phyloP scores from a whole-genome alignment of 2,797 vertebrate genomes.

The Potorous gilbertii region DNA sequence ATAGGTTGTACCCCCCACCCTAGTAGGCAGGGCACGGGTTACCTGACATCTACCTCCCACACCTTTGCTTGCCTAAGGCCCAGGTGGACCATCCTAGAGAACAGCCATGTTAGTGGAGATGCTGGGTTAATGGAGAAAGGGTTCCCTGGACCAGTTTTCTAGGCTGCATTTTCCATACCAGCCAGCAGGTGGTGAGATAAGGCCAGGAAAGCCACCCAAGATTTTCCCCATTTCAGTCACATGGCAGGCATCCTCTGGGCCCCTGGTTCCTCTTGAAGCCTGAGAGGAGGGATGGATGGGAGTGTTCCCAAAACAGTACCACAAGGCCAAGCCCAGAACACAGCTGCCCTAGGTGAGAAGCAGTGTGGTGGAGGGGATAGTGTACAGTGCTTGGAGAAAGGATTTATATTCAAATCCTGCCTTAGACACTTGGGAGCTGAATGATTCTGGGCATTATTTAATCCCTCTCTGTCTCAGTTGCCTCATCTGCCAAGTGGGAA shows the following conservation, averaged over 20 bases:
- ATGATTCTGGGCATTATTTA: not conserved
- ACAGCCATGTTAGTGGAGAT: not conserved
- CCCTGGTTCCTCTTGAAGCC: not conserved
- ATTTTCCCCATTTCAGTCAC: not conserved
- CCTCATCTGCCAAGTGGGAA: not conserved
- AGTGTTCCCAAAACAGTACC: not conserved
- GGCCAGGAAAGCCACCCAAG: not conserved
- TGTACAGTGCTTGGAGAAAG: not conserved
- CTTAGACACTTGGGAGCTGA: not conserved
- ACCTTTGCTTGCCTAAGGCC: not conserved
- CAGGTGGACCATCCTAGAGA: not conserved
- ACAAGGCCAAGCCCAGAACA: not conserved
- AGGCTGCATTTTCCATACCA: not conserved
- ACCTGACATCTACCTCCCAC: not conserved
- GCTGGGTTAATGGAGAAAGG: not conserved
- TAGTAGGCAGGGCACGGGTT: not conserved
- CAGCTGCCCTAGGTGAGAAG: not conserved
- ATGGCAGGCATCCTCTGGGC: not conserved
- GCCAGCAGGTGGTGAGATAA: not conserved
- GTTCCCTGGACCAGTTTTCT: not conserved
- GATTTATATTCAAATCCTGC: not conserved
- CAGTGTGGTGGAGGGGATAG: not conserved
- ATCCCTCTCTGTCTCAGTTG: not conserved
- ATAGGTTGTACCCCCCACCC: not conserved
- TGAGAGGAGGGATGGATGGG: not conserved